Conservation (phyloP, 2,113 vertebrate genomes). For the Rutilus rutilus region DNA sequence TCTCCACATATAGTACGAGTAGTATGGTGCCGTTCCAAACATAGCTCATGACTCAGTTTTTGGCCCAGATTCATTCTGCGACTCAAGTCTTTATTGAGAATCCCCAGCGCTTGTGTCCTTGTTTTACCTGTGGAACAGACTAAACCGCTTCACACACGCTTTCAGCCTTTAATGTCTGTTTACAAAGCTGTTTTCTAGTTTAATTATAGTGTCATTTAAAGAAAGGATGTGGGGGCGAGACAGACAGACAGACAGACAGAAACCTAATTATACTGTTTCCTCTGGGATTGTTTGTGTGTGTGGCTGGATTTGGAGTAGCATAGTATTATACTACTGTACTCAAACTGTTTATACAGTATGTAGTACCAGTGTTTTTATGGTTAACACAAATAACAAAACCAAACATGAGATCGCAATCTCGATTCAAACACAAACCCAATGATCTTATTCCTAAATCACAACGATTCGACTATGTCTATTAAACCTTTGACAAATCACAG, state of each 20-base stretch:
- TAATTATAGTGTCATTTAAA: constrained; percentile 48
- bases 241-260: constrained; percentile 29
- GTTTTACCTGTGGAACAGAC: neutral
- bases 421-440: no score
- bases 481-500: no score
- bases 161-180: constrained; percentile 62
- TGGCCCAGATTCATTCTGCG: constrained; percentile 20
- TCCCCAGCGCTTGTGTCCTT: neutral
- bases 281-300: neutral
- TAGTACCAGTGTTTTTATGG: neutral
- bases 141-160: neutral
- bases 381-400: neutral
- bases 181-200: constrained; percentile 60
- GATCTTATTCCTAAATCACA: no score
- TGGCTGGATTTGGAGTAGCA: constrained; percentile 15
- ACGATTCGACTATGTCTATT: no score
- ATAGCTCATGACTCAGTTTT: neutral
- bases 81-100: neutral
- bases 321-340: neutral
- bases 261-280: neutral
- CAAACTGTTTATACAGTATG: neutral
- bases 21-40: neutral
- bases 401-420: no score
- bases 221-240: neutral
- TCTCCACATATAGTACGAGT: neutral